These are phyloP conservation scores for Poeciliopsis retropinna DNA, from an alignment of 2,113 vertebrate species.

Conservation along the genomic window DNA sequence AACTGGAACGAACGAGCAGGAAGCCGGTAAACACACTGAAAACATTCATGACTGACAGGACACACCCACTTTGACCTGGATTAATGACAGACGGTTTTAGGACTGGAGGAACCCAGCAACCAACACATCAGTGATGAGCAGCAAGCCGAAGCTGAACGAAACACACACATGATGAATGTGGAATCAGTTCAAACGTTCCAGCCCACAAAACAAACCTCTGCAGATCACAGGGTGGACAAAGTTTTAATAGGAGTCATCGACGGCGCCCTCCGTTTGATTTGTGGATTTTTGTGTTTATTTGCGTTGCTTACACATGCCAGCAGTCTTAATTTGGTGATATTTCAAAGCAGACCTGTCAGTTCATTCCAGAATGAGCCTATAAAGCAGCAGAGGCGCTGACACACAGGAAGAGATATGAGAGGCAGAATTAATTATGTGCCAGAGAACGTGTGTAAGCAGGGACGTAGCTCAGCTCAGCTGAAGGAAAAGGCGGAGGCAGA, in stretches of 20 bases:
- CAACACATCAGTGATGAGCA: conserved; percentile 17
- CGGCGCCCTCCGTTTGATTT: conserved; percentile 39
- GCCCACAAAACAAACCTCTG: conserved; percentile 32
- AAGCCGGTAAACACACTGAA: neutral
- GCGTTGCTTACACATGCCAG: conserved; percentile 71
- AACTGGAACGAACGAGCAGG: neutral
- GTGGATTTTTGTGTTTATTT: conserved; percentile 54
- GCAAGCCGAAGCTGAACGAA: neutral
- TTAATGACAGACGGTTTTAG: conserved; percentile 26
- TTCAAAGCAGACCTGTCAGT: conserved; percentile 68
- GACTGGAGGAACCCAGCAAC: conserved; percentile 12
- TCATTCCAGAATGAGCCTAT: conserved; percentile 69
- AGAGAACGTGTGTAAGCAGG: conserved; percentile 50
- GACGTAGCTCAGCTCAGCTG: conserved; percentile 50
- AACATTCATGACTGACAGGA: neutral
- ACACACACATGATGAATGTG: conserved; percentile 13
- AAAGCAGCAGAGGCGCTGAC: conserved; percentile 72
- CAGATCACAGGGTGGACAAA: conserved; percentile 61
- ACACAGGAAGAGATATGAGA: conserved; percentile 67
- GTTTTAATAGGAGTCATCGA: conserved; percentile 42
- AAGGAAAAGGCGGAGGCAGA: conserved; percentile 19
- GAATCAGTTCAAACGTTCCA: conserved; percentile 31
- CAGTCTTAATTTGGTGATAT: conserved; percentile 74
- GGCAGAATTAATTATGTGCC: conserved; percentile 68
- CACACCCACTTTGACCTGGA: neutral